Base-by-base conservation (phyloP, 1,140 invertebrate species). In the Leptopilina clavipes region DNA sequence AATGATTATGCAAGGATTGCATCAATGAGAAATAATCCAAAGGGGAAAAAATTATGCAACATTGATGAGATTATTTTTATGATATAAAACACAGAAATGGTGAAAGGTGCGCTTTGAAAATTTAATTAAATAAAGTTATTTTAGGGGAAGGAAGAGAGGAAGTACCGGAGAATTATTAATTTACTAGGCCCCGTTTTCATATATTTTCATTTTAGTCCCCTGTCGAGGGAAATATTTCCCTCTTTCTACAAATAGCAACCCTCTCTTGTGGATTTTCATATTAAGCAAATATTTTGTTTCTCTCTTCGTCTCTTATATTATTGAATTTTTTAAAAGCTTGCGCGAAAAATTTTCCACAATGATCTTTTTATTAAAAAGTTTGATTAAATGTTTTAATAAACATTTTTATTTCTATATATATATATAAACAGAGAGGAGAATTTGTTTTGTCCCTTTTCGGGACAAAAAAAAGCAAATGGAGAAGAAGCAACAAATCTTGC, bases 71-170 rank as follows among this genome's bases (percentile, higher is more conserved):
- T n/a, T n/a, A n/a, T n/a, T n/a, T n/a, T n/a, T n/a, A n/a, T n/a
- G n/a, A n/a, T n/a, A n/a, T n/a, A n/a, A n/a, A n/a, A 31, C 5
- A 31, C 25, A 31, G 25, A 2, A 31, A 31, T 1, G 25, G 25
- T 31, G n/a, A 18, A 11, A 10, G 84, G 82, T 83, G 86, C 86
- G 85, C 82, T 84, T 82, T 79, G 76, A 77, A 87, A 83, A 85
- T 88, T 88, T 87, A 87, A 87, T 87, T 87, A 87, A 87, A n/a
- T n/a, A n/a, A n/a, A n/a, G n/a, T n/a, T n/a, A n/a, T 76, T 70
- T 48, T 79, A 44, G 54, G 70, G 71, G 72, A 74, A 56, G 79
- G 44, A 31, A 31, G 5, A 76, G 76, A 70, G 77, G 78, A 59
- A 78, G 81, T 82, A 77, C 74, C 72, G 70, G 70, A 74, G n/a